A percentile compares a stretch with the other conserved stretches of the same genome.
Evolutionary conservation across 53 echinoderm and acorn worm species (phyloP).

Genomic region (Hippasteria phrygiana): DNA sequence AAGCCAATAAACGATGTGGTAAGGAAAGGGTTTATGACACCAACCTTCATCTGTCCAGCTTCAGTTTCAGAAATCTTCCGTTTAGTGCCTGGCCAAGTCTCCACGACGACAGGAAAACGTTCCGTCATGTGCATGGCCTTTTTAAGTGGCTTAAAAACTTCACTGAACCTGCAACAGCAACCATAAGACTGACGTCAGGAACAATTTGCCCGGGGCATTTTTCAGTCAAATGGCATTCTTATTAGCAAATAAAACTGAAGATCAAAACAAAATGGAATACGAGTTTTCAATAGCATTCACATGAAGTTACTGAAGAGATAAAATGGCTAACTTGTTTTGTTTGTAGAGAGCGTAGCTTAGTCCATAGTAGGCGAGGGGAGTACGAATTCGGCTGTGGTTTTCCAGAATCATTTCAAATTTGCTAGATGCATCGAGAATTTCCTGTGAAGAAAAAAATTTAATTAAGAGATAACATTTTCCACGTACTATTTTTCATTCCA

Average conservation of each 20-base stretch:
- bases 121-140: conserved; percentile 67
- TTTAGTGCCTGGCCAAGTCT: conserved; percentile 86
- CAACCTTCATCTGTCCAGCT: conserved; percentile 68
- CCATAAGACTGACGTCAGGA: not conserved
- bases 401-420: conserved; percentile 71
- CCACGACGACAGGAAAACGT: conserved; percentile 54
- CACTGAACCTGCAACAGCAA: conserved; percentile 67
- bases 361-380: conserved; percentile 82
- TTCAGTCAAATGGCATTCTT: too few species aligned
- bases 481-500: too few species aligned
- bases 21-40: too few species aligned
- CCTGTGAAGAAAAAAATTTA: conserved; percentile 48
- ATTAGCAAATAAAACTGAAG: too few species aligned
- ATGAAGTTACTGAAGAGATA: not conserved
- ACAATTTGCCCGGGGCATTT: not conserved
- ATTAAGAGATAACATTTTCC: too few species aligned
- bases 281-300: too few species aligned
- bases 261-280: too few species aligned
- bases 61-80: conserved; percentile 73
- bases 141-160: conserved; percentile 74
- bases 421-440: conserved; percentile 62
- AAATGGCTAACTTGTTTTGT: conserved; percentile 74
- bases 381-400: conserved; percentile 70
- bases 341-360: conserved; percentile 70
- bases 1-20: too few species aligned